Conservation (phyloP, 2,888 invertebrate species). For the Cephus rjabovi region DNA sequence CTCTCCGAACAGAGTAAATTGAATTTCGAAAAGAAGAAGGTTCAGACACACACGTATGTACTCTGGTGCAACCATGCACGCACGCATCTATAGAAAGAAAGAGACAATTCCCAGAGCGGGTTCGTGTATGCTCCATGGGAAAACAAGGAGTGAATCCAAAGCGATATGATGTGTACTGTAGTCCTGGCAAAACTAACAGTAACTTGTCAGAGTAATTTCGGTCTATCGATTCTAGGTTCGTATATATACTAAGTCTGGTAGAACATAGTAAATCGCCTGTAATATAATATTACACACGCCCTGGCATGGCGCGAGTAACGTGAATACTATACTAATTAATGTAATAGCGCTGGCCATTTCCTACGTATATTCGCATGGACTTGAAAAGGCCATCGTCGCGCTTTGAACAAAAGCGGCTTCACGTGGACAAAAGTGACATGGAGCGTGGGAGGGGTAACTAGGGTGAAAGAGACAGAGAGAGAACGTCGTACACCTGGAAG, state of each 20-base stretch:
- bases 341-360: not conserved
- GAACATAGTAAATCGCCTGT: not conserved
- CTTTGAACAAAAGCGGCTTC: not conserved
- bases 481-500: not conserved
- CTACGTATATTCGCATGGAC: not conserved
- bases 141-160: not conserved
- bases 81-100: not conserved
- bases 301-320: not conserved
- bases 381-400: not conserved
- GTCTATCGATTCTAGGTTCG: conserved; percentile 52
- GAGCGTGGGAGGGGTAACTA: not conserved
- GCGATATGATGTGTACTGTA: not conserved
- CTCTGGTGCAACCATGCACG: not conserved
- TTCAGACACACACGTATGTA: not conserved
- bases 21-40: not conserved
- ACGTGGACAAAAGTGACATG: not conserved
- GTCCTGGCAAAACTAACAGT: not conserved
- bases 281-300: not conserved
- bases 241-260: not conserved
- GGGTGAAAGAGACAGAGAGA: not conserved
- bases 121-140: not conserved
- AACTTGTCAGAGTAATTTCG: conserved; percentile 53
- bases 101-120: not conserved
- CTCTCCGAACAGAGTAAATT: not conserved
- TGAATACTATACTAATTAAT: not conserved